Evolutionary conservation across 2,888 invertebrate species (phyloP).

Genomic region (Andrena minutula): DNA sequence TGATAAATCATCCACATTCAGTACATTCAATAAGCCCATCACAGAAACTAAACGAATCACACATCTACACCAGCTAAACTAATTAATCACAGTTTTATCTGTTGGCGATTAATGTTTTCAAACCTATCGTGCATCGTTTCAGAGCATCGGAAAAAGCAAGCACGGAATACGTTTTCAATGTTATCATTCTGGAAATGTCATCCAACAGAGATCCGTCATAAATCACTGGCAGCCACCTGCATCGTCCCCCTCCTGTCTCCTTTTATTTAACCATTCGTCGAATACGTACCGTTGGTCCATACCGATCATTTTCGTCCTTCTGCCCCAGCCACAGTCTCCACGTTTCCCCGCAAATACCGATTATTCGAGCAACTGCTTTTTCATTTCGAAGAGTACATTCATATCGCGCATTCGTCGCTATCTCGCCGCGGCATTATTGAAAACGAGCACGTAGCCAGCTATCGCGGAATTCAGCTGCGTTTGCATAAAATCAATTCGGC

Average conservation of each 20-base stretch:
- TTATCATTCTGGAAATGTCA: slow-evolving; percentile 7
- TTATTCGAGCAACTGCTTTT: slow-evolving; percentile 26
- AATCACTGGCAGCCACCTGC: slow-evolving; percentile 10
- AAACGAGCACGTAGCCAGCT: slow-evolving; percentile 32
- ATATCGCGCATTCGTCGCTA: slow-evolving; percentile 13
- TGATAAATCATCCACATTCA: neutral
- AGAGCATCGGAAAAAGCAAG: neutral
- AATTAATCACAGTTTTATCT: neutral
- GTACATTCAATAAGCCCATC: neutral
- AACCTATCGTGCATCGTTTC: neutral
- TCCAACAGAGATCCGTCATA: slow-evolving; percentile 1
- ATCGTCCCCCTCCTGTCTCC: neutral
- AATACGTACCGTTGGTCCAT: neutral
- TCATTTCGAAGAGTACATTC: slow-evolving; percentile 30
- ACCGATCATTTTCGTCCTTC: neutral
- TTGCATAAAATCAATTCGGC: slow-evolving; percentile 72
- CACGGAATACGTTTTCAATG: neutral
- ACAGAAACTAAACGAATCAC: neutral
- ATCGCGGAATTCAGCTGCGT: slow-evolving; percentile 38
- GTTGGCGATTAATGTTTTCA: neutral
- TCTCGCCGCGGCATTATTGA: slow-evolving; percentile 50
- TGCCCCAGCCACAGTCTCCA: neutral
- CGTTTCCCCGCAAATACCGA: slow-evolving; percentile 29
- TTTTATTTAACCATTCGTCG: slow-evolving; percentile 11
- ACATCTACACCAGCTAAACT: neutral